Percentiles rank a stretch among this genome's conserved stretches.
phyloP scores from a whole-genome alignment of 2,797 vertebrate species.

The Aldrovandia affinis region DNA sequence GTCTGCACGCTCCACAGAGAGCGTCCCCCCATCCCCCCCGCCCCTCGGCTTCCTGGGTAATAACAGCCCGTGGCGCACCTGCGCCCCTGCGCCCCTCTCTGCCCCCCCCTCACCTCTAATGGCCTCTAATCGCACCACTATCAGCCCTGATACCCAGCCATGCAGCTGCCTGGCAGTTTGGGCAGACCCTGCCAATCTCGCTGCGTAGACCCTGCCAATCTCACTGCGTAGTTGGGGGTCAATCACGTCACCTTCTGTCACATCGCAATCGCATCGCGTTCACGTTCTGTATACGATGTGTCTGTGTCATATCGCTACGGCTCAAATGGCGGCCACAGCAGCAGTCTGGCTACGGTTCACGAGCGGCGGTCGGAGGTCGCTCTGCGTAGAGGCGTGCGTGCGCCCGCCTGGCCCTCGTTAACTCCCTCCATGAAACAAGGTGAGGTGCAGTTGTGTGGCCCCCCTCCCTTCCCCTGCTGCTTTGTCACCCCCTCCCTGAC shows the following conservation, averaged over 20 bases:
- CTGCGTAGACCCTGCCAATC: background rate
- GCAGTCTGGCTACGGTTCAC: background rate
- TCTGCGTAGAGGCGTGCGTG: too few species aligned
- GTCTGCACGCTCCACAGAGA: slow-evolving; percentile 59
- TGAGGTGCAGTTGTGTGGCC: slow-evolving; percentile 15
- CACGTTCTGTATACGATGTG: too few species aligned
- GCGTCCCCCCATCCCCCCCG: slow-evolving; percentile 35
- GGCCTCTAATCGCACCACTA: slow-evolving; percentile 78
- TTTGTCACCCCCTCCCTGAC: slow-evolving; percentile 53
- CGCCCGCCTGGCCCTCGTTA: background rate
- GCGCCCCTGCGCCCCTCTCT: slow-evolving; percentile 57
- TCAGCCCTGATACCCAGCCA: slow-evolving; percentile 79
- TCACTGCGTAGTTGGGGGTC: background rate
- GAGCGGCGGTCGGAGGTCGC: background rate
- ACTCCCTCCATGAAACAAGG: slow-evolving; percentile 20
- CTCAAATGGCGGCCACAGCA: too few species aligned
- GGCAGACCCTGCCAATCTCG: slow-evolving; percentile 12
- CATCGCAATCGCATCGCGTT: too few species aligned
- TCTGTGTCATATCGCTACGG: background rate
- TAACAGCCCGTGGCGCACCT: slow-evolving; percentile 75
- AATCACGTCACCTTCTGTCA: background rate
- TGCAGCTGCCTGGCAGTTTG: slow-evolving; percentile 36
- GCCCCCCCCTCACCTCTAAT: slow-evolving; percentile 75
- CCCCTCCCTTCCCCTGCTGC: slow-evolving; percentile 69
- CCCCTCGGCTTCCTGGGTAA: slow-evolving; percentile 73